Conservation (phyloP, 2,888 invertebrate genomes). For the Argyresthia goedartella region DNA sequence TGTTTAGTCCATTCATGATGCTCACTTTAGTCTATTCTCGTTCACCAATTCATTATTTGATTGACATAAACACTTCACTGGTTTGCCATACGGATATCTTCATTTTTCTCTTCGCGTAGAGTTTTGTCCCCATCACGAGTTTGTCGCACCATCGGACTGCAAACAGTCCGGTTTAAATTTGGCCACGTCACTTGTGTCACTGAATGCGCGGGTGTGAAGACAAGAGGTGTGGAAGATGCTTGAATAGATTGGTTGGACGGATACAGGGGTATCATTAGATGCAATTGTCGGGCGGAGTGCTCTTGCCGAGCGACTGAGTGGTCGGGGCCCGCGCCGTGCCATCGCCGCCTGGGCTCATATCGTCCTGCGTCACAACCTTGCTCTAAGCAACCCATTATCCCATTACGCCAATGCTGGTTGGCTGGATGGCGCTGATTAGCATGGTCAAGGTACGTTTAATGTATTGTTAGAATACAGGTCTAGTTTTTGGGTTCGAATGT, state of each 20-base stretch:
- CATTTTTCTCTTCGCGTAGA: neutral
- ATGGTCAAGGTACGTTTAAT: slow-evolving; percentile 48
- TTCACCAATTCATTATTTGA: neutral
- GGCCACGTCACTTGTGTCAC: neutral
- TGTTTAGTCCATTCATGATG: slow-evolving; percentile 11
- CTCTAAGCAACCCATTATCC: slow-evolving; percentile 59
- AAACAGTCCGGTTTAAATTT: neutral
- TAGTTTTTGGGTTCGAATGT: too few relatives aligned
- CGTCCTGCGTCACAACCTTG: slow-evolving; percentile 52
- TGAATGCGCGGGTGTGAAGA: slow-evolving; percentile 19
- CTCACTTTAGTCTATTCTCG: neutral
- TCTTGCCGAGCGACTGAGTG: slow-evolving; percentile 39
- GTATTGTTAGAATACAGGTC: too few relatives aligned
- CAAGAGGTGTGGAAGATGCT: slow-evolving; percentile 42
- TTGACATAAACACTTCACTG: neutral
- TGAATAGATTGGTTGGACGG: slow-evolving; percentile 59
- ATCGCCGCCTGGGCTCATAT: neutral
- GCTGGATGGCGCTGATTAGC: slow-evolving; percentile 37
- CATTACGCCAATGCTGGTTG: slow-evolving; percentile 58
- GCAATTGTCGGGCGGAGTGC: slow-evolving; percentile 51
- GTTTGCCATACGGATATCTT: too few relatives aligned
- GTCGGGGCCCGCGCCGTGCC: slow-evolving; percentile 1
- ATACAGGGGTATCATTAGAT: slow-evolving; percentile 60
- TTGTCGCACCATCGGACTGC: neutral
- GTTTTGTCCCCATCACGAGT: neutral